Base-by-base conservation (phyloP, 92 coral and sea anemone genomes). In the Palythoa grandis region DNA sequence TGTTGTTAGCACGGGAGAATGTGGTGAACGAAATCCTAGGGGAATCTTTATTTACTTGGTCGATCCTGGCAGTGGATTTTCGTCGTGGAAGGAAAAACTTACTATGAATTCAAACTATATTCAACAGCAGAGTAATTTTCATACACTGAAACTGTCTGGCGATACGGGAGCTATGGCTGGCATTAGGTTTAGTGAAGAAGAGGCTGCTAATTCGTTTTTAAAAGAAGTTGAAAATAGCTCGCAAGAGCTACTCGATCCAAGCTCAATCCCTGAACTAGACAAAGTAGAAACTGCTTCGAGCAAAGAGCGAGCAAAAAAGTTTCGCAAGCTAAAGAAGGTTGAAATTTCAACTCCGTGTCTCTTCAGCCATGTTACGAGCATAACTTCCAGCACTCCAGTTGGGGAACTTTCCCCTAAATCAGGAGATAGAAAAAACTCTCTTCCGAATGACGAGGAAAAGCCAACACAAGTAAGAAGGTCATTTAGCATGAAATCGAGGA, bases 261-360 rank as follows among this genome's bases (percentile, higher is more conserved):
- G 89, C 7, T 95, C 98, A 11, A 71, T 88, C 5, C 96, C 95
- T 48, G 99, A 96, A 71, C 61, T 96, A 69, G 91, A 95, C 76
- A 88, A 83, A 82, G 90, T 95, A 24, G 93, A 89, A 8, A 75
- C 76, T 11, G 71, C 86, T 50, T 86, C 88, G 5, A 82, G 88
- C 76, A 91, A 90, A 65, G 98, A 93, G 76, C 91, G 90, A 35
- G 84, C 89, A 11, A 96, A 91, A 82, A 96, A 96, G 83, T 94
- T 94, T 76, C 93, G 96, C 6, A 96, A 96, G 80, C 91, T 96
- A 70, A 96, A 96, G 91, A 96, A 96, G 84, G 94, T 92, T 50
- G 99, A 96, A 88, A 96, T 96, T 58, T 96, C 99, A 10, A 96
- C 95, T 43, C 99, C 99, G 35, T 96, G 99, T 90, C 92, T 96